Evolutionary conservation across 2,113 vertebrate genomes (phyloP).

Genomic region (Pteronura brasiliensis): DNA sequence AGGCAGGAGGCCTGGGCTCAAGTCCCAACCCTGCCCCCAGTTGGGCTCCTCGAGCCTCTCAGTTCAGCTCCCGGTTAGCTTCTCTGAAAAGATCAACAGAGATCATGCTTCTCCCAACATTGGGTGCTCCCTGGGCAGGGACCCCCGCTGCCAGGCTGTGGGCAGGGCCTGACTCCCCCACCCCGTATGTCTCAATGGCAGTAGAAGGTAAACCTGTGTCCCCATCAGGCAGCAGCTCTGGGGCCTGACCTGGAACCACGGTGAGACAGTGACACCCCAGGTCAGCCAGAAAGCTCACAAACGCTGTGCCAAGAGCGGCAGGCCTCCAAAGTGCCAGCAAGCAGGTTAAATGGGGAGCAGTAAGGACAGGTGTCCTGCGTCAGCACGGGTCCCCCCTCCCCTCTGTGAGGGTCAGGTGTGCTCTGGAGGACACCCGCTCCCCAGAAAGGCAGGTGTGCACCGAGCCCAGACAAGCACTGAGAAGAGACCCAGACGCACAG

Average conservation of each 20-base stretch:
- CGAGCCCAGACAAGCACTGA: not conserved
- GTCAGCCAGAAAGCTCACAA: not conserved
- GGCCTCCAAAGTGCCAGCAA: not conserved
- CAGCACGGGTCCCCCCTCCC: not conserved
- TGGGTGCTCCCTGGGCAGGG: not conserved
- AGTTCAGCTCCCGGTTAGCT: not conserved
- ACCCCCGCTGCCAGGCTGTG: not conserved
- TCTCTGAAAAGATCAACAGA: not conserved
- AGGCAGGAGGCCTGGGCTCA: not conserved
- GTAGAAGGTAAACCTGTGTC: not conserved
- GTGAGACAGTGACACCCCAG: not conserved
- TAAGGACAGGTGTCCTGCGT: not conserved
- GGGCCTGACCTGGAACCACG: not conserved
- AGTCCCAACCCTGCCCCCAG: not conserved
- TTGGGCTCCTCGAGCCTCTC: not conserved
- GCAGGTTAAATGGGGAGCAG: not conserved
- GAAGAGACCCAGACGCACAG: not conserved
- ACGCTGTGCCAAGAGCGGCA: not conserved
- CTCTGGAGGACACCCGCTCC: not conserved
- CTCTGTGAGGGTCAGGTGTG: not conserved
- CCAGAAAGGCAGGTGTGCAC: not conserved
- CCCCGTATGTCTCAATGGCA: not conserved
- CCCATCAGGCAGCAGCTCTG: not conserved
- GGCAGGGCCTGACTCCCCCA: not conserved
- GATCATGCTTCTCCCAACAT: fast-evolving